Evolutionary conservation across 2,888 invertebrate species (phyloP), one percentile per base, ranked within the genome.

Genomic region (Lochmaea crataegi): DNA sequence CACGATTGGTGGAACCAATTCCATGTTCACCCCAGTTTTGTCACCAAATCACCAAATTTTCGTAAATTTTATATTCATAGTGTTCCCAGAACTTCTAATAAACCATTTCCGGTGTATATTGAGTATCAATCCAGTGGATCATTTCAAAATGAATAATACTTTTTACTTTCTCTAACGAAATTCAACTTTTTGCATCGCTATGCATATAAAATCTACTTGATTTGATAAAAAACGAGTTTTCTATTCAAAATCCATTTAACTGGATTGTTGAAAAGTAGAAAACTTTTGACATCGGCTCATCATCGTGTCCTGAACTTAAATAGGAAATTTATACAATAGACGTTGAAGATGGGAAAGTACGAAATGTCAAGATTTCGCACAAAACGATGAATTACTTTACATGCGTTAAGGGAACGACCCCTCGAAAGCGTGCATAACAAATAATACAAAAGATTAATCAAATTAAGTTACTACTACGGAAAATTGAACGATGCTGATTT

Each of bases 251-350:
- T 60, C n/a, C 14, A 58, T 12, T 48, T n/a, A 7, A 38, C 32
- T 38, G 60, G 68, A 70, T 75, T 68, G 60, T 18, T 71, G 63
- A 53, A 70, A 71, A 73, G 73, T 58, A 72, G 68, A 75, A 76
- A 72, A 68, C 71, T 76, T 63, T 74, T 77, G 77, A 77, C 76
- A 64, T 66, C 53, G 65, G 63, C 66, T 74, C 74, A 76, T 78
- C 78, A 73, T 74, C 72, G 73, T 51, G 61, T 71, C 72, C 60
- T 70, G 71, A 76, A 76, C 75, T 75, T 78, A 76, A 78, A 77
- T 76, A 77, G 76, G 68, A 76, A 77, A 76, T 77, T 77, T 77
- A 77, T 77, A 72, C 77, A 76, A 74, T 73, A 63, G 58, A 70
- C 41, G 57, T 65, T 65, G 65, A 74, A 71, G 68, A 70, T 70